Base-by-base conservation (phyloP, 2,797 vertebrate species). In the Scarus forsteni region DNA sequence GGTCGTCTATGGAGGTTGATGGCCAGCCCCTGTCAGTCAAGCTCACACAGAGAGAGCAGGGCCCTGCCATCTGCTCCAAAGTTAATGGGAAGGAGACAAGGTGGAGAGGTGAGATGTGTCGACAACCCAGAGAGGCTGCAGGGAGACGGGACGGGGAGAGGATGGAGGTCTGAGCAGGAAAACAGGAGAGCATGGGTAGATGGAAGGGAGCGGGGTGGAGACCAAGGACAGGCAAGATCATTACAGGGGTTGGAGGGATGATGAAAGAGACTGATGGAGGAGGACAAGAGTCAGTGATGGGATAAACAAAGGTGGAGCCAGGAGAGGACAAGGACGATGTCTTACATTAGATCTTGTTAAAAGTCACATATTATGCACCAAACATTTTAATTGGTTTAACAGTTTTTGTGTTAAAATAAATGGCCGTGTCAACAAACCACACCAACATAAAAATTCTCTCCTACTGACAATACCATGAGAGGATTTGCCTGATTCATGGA, bases 51-150 rank as follows among this genome's bases (percentile, higher is more conserved):
- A 94, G 96, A 96, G 94, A 95, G 92, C 95, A 92, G 95, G 93
- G 95, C 95, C 93, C 92, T 93, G 94, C 96, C 97, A 98, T 99
- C 97, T 98, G 97, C 95, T 96, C 93, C 90, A 88, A 94, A 95
- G 96, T 94, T 96, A 95, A 94, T 94, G 95, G 89, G 94, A 94
- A 95, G 89, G 90, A 95, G 95, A 95, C 93, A 92, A 93, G 92
- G 92, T 73, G 84, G 94, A 86, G 93, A 89, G 91, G 89, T 87
- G 88, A 87, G 85, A 84, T 80, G 80, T 83, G 76, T 84, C 64
- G 42, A 87, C 85, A 58, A 74, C 85, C 86, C 72, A 75, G 61
- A 83, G 77, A 77, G 79, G 77, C 56, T 71, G 70, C 44, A 81
- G 73, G 68, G 74, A 81, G 81, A 79, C 51, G 52, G 51, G 77